Evolutionary conservation across 2,888 invertebrate genomes (phyloP), one percentile per base, ranked within the genome.

Genomic region (Artemia sinica): DNA sequence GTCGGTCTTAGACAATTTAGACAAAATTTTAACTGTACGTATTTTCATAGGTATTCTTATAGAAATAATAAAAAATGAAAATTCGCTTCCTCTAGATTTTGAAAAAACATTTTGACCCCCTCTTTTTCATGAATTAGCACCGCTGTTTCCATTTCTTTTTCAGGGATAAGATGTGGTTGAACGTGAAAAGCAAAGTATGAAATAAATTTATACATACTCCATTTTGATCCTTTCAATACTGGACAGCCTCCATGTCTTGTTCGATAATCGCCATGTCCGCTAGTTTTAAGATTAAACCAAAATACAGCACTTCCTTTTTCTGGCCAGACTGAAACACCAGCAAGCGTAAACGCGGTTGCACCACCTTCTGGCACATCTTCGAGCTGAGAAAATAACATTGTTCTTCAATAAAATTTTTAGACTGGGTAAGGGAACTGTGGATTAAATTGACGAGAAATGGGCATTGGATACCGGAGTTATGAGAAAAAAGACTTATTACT

Each of bases 171-270:
- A 41, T 5, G 6, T 18, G 51, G 6, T 48, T 41, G 12, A 52
- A 52, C 2, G 49, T 50, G 13, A 67, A 8, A 65, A 65, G 49
- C 49, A 41, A 41, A n/a, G 11, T 8, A 69, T 49, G 50, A 51
- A 50, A 6, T 41, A 0, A 41, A 4, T 41, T 6, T 41, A 18
- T 18, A 63, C 72, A 72, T 72, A 74, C 74, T 74, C 75, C 75
- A 75, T 72, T 75, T 75, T 52, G 74, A 73, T 65, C 75, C 75
- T n/a, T 73, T 73, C 11, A 75, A 71, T 1, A 75, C 74, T n/a
- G 74, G 74, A 66, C 74, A 75, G 18, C 73, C 74, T 12, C 75
- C 75, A 66, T 75, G 75, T 13, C 74, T 67, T 8, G 74, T 75
- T 48, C 73, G 69, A 9, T 73, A 73, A 69, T 75, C 74, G 13